Percentiles rank a stretch among this genome's conserved stretches.
These are phyloP conservation scores for Caloenas nicobarica DNA, from an alignment of 2,113 vertebrate species.

Conservation along the genomic window DNA sequence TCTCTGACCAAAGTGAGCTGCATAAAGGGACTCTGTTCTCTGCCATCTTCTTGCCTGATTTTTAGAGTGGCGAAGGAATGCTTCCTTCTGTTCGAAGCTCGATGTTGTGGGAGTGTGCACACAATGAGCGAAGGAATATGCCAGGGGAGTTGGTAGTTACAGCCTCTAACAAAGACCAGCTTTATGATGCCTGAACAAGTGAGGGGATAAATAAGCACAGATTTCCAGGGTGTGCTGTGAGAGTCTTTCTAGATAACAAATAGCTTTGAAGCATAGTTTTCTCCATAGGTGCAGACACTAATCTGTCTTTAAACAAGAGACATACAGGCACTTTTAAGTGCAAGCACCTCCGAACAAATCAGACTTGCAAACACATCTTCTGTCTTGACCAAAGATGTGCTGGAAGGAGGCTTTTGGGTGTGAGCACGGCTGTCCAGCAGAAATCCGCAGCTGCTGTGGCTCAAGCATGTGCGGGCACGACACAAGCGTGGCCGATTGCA, in stretches of 20 bases:
- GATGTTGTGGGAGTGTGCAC: not conserved
- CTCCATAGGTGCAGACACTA: not conserved
- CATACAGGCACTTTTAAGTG: not conserved
- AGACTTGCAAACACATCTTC: not conserved
- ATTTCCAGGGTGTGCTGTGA: not conserved
- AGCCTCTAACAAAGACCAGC: conserved; percentile 29
- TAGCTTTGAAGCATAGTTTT: not conserved
- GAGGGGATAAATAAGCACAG: not conserved
- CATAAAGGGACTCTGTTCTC: conserved; percentile 50
- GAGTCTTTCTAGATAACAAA: not conserved
- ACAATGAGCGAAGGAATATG: not conserved
- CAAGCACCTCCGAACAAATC: not conserved
- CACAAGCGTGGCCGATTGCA: not conserved
- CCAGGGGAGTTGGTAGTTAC: not conserved
- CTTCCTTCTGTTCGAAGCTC: conserved; percentile 20
- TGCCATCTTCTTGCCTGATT: not conserved
- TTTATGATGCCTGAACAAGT: not conserved
- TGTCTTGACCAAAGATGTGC: not conserved
- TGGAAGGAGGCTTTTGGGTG: not conserved
- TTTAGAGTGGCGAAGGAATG: not conserved
- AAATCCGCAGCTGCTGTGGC: conserved; percentile 28
- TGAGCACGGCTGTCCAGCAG: not conserved
- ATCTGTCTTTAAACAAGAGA: not conserved
- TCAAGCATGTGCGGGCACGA: conserved; percentile 2
- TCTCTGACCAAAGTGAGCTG: not conserved